Evolutionary conservation across 2,113 vertebrate genomes (phyloP).

Genomic region (Festucalex cinctus): DNA sequence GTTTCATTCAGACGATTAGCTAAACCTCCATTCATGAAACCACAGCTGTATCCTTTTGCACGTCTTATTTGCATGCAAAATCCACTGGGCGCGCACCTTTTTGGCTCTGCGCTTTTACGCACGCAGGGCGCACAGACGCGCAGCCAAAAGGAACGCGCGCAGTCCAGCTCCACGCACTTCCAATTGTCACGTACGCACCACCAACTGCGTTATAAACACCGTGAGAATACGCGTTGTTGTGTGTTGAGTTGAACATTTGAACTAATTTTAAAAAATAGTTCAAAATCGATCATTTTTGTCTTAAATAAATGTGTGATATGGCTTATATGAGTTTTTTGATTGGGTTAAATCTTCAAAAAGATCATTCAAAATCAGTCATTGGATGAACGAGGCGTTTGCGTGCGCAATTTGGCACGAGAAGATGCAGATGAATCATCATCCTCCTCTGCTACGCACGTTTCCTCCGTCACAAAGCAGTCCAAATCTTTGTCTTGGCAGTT

Average conservation of each 20-base stretch:
- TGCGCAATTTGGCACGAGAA: slow-evolving; percentile 22
- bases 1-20: not conserved
- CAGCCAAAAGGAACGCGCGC: slow-evolving; percentile 6
- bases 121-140: slow-evolving; percentile 14
- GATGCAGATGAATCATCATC: slow-evolving; percentile 7
- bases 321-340: not conserved
- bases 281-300: too few relatives aligned
- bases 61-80: not conserved
- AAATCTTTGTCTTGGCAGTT: not conserved
- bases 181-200: not conserved
- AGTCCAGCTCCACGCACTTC: not conserved
- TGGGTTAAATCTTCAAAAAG: not conserved
- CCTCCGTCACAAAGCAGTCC: not conserved
- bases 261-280: too few relatives aligned
- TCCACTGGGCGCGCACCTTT: slow-evolving; percentile 12
- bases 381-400: not conserved
- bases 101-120: slow-evolving; percentile 57
- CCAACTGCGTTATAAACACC: not conserved
- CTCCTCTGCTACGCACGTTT: slow-evolving; percentile 5
- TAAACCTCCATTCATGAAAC: not conserved
- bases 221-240: not conserved
- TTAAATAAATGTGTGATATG: not conserved
- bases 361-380: not conserved
- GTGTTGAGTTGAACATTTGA: too few relatives aligned
- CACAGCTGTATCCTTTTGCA: not conserved